A percentile compares a stretch with the other conserved stretches of the same genome.
Conservation (phyloP, 2,888 invertebrate species). For the Thymelicus sylvestris region DNA sequence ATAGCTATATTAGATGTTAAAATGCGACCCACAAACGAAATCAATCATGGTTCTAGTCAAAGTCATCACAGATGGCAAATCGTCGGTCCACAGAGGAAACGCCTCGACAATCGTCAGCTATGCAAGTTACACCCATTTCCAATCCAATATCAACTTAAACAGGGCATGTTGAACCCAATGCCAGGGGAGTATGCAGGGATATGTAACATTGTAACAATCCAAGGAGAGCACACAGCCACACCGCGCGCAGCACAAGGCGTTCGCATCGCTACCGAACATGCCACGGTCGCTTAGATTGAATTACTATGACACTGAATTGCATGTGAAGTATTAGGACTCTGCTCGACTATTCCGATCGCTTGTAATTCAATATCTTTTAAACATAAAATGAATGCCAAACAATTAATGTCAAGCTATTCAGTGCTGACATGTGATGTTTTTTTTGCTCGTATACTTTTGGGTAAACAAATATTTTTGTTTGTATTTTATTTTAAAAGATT, state of each 20-base stretch:
- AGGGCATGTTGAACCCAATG: constrained; percentile 6
- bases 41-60: background rate
- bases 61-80: background rate
- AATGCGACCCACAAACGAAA: background rate
- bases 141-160: constrained; percentile 7
- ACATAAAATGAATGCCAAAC: too few species aligned
- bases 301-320: constrained; percentile 28
- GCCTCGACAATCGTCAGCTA: background rate
- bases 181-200: constrained; percentile 2
- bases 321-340: constrained; percentile 17
- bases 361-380: background rate
- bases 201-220: constrained; percentile 25
- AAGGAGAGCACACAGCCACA: background rate
- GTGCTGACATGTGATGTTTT: too few species aligned
- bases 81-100: background rate
- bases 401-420: too few species aligned
- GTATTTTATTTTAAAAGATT: too few species aligned
- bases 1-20: background rate
- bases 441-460: too few species aligned
- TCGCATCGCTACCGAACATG: constrained; percentile 18
- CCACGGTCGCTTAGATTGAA: constrained; percentile 27
- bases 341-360: background rate
- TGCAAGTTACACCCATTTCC: constrained; percentile 1
- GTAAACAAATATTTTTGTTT: too few species aligned
- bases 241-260: constrained; percentile 5